Conservation (phyloP, 1,140 invertebrate genomes). For the Drosophila sproati region DNA sequence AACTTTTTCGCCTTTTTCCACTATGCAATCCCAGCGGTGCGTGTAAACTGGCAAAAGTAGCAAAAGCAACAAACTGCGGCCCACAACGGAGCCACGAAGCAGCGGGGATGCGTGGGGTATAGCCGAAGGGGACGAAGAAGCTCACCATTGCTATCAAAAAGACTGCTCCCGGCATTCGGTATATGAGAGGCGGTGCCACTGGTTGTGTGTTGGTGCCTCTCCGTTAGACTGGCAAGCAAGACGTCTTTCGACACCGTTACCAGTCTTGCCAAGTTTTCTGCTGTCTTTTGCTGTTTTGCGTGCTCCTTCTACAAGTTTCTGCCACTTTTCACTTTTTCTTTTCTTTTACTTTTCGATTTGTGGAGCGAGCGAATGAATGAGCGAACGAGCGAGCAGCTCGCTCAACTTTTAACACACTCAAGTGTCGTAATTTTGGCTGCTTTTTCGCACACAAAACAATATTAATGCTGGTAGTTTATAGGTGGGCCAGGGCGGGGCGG, state of each 20-base stretch:
- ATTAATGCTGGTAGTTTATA: conserved; percentile 77
- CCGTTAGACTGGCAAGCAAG: conserved; percentile 50
- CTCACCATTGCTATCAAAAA: conserved; percentile 29
- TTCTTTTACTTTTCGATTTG: conserved; percentile 78
- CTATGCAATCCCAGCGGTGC: conserved; percentile 81
- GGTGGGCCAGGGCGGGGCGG: conserved; percentile 2
- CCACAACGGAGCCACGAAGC: background rate
- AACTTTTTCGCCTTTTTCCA: conserved; percentile 81
- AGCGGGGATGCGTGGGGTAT: background rate
- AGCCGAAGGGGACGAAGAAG: background rate
- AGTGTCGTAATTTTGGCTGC: conserved; percentile 82
- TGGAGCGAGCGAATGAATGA: conserved; percentile 18
- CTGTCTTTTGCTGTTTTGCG: conserved; percentile 81
- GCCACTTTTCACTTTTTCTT: conserved; percentile 74
- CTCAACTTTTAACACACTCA: conserved; percentile 82
- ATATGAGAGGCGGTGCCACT: conserved; percentile 18
- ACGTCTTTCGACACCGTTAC: conserved; percentile 74
- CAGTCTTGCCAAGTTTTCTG: conserved; percentile 69
- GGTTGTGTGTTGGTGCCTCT: conserved; percentile 3
- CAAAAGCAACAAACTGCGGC: conserved; percentile 72
- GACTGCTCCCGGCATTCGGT: conserved; percentile 29
- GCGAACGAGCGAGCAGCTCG: conserved; percentile 57
- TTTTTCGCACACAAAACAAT: conserved; percentile 82
- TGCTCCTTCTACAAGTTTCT: conserved; percentile 67
- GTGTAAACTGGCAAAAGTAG: conserved; percentile 82